These are phyloP conservation scores for Clitarchus hookeri DNA, from an alignment of 2,888 invertebrate genomes.

Conservation along the genomic window DNA sequence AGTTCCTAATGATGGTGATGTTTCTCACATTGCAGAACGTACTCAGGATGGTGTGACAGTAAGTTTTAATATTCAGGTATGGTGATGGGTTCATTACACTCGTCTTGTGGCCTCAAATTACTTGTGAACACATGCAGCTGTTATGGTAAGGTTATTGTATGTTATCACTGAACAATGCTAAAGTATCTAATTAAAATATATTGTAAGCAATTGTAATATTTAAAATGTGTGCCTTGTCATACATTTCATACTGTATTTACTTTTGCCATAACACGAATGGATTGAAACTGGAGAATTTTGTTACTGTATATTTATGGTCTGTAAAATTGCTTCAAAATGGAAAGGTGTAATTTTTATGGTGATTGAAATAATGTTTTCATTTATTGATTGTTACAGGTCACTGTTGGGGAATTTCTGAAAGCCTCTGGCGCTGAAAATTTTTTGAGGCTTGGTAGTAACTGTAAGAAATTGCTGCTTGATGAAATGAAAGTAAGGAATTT, in stretches of 20 bases:
- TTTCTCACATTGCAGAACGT: not conserved
- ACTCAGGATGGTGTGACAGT: not conserved
- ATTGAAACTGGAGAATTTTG: not conserved
- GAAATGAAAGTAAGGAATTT: constrained; percentile 50
- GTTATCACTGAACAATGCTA: too few species aligned
- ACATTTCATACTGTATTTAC: not conserved
- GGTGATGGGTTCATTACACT: too few species aligned
- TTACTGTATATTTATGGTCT: too few species aligned
- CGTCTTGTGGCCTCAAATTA: too few species aligned
- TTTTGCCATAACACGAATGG: not conserved
- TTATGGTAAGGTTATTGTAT: too few species aligned
- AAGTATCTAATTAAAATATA: too few species aligned
- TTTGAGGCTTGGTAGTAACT: constrained; percentile 55
- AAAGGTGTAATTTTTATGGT: too few species aligned
- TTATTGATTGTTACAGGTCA: constrained; percentile 44
- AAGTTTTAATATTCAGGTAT: not conserved
- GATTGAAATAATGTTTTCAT: too few species aligned
- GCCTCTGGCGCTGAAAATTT: constrained; percentile 58
- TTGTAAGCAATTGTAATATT: too few species aligned
- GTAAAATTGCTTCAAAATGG: too few species aligned
- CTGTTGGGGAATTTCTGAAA: constrained; percentile 57
- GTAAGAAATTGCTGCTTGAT: constrained; percentile 50
- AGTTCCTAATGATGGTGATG: not conserved
- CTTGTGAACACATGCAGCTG: too few species aligned
- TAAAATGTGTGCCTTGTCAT: too few species aligned